phyloP scores from a whole-genome alignment of 2,113 vertebrate genomes.

The Mustela nigripes region DNA sequence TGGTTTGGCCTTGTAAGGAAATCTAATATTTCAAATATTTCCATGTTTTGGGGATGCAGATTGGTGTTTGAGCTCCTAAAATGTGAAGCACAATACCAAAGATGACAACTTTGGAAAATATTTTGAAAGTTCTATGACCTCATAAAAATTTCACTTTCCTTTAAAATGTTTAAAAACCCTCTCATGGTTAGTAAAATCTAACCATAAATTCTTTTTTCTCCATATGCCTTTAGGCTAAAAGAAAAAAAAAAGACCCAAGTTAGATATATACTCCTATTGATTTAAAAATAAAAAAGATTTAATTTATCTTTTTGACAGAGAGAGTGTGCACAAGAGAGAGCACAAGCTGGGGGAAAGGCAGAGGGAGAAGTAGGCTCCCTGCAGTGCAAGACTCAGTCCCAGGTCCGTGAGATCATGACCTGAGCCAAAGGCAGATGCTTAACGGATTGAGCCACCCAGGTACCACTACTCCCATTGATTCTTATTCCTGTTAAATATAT shows the following conservation, averaged over 20 bases:
- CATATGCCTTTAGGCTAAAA: constrained; percentile 27
- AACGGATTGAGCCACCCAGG: background rate
- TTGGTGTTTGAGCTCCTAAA: background rate
- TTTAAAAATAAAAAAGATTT: background rate
- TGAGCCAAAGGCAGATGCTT: background rate
- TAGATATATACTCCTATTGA: background rate
- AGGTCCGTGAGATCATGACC: background rate
- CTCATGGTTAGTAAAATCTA: constrained; percentile 18
- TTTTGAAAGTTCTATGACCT: background rate
- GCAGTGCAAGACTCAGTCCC: background rate
- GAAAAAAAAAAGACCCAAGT: background rate
- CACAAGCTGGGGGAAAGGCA: background rate
- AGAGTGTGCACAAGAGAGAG: background rate
- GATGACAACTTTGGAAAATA: constrained; percentile 29
- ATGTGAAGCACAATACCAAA: constrained; percentile 4
- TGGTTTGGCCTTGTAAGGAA: background rate
- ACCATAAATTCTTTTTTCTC: constrained; percentile 13
- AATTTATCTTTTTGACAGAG: background rate
- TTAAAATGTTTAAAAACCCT: background rate
- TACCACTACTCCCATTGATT: background rate
- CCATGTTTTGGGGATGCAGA: background rate
- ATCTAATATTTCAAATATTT: constrained; percentile 12
- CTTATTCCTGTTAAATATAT: background rate
- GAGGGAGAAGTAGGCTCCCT: background rate
- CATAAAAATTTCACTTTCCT: constrained; percentile 33